Percentiles rank a stretch among this genome's conserved stretches.
Conservation (phyloP, 1,140 invertebrate genomes). For the Melanaphis sacchari region DNA sequence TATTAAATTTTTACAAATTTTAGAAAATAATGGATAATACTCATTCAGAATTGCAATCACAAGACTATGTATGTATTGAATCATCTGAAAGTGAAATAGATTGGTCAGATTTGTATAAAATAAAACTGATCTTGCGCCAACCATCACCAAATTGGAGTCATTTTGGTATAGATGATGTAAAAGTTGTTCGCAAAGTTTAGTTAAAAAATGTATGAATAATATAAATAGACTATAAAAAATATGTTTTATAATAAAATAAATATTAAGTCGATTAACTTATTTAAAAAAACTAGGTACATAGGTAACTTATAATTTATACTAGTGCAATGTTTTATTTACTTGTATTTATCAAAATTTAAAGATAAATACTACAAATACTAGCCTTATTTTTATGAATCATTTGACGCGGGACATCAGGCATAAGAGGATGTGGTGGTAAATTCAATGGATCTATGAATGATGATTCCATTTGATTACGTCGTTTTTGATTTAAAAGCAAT, state of each 20-base stretch:
- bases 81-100: slow-evolving; percentile 39
- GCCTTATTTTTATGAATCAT: slow-evolving; percentile 37
- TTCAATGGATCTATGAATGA: slow-evolving; percentile 26
- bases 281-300: background rate
- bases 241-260: background rate
- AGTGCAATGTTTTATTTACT: background rate
- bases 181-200: background rate
- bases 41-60: slow-evolving; percentile 36
- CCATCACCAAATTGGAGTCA: slow-evolving; percentile 36
- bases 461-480: slow-evolving; percentile 18
- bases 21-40: slow-evolving; percentile 47
- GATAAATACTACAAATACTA: slow-evolving; percentile 7
- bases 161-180: slow-evolving; percentile 16
- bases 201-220: background rate
- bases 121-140: slow-evolving; percentile 37
- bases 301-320: background rate
- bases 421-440: slow-evolving; percentile 55
- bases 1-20: background rate
- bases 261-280: background rate
- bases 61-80: slow-evolving; percentile 26
- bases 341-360: background rate
- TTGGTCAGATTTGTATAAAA: slow-evolving; percentile 48
- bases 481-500: slow-evolving; percentile 58
- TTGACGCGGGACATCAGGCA: slow-evolving; percentile 39
- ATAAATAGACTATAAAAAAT: background rate